phyloP scores from a whole-genome alignment of 2,113 vertebrate species.

The Trachemys scripta region DNA sequence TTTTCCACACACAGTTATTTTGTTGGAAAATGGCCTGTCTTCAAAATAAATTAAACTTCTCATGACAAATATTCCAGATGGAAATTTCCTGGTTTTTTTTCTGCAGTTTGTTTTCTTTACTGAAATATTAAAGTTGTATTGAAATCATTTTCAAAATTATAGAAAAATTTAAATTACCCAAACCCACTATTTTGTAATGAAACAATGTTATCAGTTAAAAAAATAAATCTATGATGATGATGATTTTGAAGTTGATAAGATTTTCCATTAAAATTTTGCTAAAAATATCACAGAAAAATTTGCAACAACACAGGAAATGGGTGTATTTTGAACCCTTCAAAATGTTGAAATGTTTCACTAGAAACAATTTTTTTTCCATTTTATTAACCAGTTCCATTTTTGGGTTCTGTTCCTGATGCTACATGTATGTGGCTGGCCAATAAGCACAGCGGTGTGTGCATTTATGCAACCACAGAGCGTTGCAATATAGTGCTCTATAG shows the following conservation, averaged over 20 bases:
- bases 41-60: not conserved
- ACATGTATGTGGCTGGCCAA: accelerated
- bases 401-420: not conserved
- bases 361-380: not conserved
- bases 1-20: slow-evolving; percentile 36
- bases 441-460: accelerated
- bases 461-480: not conserved
- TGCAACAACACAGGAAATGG: not conserved
- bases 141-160: slow-evolving; percentile 18
- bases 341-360: accelerated
- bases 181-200: not conserved
- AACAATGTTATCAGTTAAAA: not conserved
- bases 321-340: not conserved
- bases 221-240: not conserved
- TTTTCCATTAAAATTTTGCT: not conserved
- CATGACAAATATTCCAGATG: not conserved
- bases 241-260: not conserved
- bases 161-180: slow-evolving; percentile 40
- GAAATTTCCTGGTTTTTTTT: not conserved
- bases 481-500: not conserved
- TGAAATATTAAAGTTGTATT: slow-evolving; percentile 18
- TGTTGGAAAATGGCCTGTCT: not conserved
- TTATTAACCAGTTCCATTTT: not conserved
- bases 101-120: not conserved
- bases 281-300: not conserved